Base-by-base conservation (phyloP, 2,113 vertebrate genomes). In the Oryzias curvinotus region DNA sequence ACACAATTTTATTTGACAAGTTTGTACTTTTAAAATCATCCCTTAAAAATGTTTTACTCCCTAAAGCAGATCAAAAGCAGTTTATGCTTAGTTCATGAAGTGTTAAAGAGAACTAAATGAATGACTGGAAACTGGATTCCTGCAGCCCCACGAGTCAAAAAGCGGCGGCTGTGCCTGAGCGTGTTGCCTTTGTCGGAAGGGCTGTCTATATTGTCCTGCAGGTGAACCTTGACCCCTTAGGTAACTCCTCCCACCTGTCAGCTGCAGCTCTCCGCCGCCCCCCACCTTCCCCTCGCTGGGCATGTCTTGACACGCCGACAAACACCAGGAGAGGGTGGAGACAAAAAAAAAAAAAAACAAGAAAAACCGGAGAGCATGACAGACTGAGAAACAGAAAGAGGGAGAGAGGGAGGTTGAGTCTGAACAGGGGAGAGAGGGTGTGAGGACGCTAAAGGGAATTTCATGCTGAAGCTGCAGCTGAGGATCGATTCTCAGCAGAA, bases 221-320 rank as follows among this genome's bases (percentile, higher is more conserved):
- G 19, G 49, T 85, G 85, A 90, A 89, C 90, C 85, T 87, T 85
- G 82, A 91, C 84, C 86, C 84, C 86, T 64, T 73, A 78, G 77
- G 75, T 75, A 85, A 77, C 68, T 68, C 77, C 73, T 74, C 78
- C 80, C 80, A 70, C 57, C 70, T 77, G 54, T 65, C 59, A 61
- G 26, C 62, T 63, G 60, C n/a, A 62, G 26, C 57, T 55, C 67
- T 59, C 23, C 43, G 16, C 14, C 16, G 4, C n/a, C 51, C 18
- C 45, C 59, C 50, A 23, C 44, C 26, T 52, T 52, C 60, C 71
- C 17, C 52, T 44, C 62, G 21, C 70, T 44, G 21, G 30, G 50
- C 89, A 78, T 90, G 91, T 71, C 85, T 56, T 65, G 78, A 90
- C 90, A 85, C 87, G 90, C 78, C 57, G 65, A 72, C 65, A 67